Percentiles rank a stretch among this genome's conserved stretches.
phyloP scores from a whole-genome alignment of 2,113 vertebrate species.

The Sebastes schlegelii region DNA sequence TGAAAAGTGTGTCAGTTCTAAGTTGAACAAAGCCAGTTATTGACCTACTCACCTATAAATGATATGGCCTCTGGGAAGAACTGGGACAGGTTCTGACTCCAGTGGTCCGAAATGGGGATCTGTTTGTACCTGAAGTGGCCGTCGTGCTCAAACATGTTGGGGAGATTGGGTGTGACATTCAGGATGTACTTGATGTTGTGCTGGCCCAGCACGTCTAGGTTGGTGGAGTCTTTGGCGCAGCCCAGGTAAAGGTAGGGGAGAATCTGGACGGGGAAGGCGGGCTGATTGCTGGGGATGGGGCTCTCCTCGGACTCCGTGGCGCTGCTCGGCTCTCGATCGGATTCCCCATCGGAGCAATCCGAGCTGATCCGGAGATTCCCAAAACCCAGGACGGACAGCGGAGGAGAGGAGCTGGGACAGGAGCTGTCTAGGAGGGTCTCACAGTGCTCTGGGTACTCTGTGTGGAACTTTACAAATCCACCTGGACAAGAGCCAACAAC shows the following conservation, averaged over 20 bases:
- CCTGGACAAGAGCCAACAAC: slow-evolving; percentile 76
- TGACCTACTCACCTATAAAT: slow-evolving; percentile 88
- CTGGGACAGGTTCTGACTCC: slow-evolving; percentile 92
- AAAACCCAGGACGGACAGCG: slow-evolving; percentile 87
- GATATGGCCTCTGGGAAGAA: slow-evolving; percentile 93
- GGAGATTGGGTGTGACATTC: slow-evolving; percentile 92
- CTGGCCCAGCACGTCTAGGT: slow-evolving; percentile 87
- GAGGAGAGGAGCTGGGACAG: slow-evolving; percentile 82
- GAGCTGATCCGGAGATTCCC: slow-evolving; percentile 88
- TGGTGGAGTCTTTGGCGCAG: slow-evolving; percentile 89
- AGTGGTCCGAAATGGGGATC: slow-evolving; percentile 93
- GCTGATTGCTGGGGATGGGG: slow-evolving; percentile 83
- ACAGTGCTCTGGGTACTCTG: slow-evolving; percentile 89
- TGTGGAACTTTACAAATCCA: slow-evolving; percentile 91
- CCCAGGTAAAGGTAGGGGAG: slow-evolving; percentile 93
- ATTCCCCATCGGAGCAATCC: slow-evolving; percentile 88
- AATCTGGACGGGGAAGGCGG: slow-evolving; percentile 91
- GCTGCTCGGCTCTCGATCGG: slow-evolving; percentile 86
- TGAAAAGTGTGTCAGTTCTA: background rate
- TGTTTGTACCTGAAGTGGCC: slow-evolving; percentile 92
- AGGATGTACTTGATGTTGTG: slow-evolving; percentile 91
- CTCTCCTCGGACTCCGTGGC: slow-evolving; percentile 87
- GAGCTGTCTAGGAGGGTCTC: slow-evolving; percentile 86
- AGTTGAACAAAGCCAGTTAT: background rate
- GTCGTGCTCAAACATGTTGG: slow-evolving; percentile 91